Evolutionary conservation across 2,888 invertebrate species (phyloP), one percentile per base, ranked within the genome.

Genomic region (Hoplodrina blanda): DNA sequence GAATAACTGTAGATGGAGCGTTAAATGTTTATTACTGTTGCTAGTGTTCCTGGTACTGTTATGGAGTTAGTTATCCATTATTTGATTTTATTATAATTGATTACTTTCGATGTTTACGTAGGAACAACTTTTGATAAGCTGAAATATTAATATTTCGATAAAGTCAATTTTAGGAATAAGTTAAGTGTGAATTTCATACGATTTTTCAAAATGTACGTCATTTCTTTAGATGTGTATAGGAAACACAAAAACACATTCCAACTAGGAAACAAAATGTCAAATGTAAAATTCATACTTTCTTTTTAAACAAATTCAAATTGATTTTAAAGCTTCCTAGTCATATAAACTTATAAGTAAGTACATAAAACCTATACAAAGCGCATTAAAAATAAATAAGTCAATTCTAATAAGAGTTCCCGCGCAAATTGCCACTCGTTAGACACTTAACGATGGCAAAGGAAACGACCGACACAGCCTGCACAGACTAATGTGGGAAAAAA

Each of bases 401-500:
- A 77, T 76, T 80, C 83, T 81, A 88, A 85, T 83, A 86, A 85
- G 86, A 88, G 87, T 79, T 86, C 81, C 84, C 62, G 81, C 84
- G 78, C 85, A 86, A 88, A 89, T 89, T 86, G 83, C 85, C 77
- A 80, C 83, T 84, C 75, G 73, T 81, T 80, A 84, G 62, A 81
- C 81, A 85, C 83, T 87, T 90, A 89, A 90, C 87, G 87, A 84
- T 73, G 84, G 88, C 78, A 85, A 87, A 76, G 69, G 86, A 89
- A 89, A 87, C 87, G 87, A 87, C 79, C 78, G 73, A 75, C 76
- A 69, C 83, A 75, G 85, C 82, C 85, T 79, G 82, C 81, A 81
- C 82, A 83, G 83, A 85, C 87, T 87, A 88, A 89, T 84, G 88
- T 87, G 71, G 78, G 84, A 82, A 85, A 87, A 88, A 91, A 82